phyloP scores from a whole-genome alignment of 2,113 vertebrate genomes.

The Albula goreensis region DNA sequence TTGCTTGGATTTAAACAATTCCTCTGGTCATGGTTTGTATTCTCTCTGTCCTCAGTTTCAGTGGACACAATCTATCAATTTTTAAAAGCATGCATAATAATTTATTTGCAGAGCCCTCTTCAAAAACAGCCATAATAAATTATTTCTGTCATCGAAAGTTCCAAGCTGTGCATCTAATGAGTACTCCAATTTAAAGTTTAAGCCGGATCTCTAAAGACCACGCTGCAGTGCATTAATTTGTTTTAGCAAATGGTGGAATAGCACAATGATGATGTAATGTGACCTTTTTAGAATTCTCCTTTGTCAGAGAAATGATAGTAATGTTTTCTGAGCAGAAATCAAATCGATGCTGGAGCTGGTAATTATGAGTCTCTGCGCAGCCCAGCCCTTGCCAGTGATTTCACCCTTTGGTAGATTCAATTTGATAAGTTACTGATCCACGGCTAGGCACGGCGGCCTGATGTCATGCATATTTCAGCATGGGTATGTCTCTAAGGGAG shows the following conservation, averaged over 20 bases:
- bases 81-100: too few species aligned
- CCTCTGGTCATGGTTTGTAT: too few species aligned
- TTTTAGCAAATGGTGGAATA: background rate
- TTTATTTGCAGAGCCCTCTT: too few species aligned
- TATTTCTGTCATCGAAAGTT: too few species aligned
- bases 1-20: too few species aligned
- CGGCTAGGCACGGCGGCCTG: background rate
- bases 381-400: background rate
- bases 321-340: background rate
- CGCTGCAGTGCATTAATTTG: background rate
- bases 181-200: background rate
- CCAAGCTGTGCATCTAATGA: background rate
- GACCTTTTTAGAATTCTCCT: background rate
- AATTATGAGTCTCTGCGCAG: background rate
- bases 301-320: background rate
- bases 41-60: too few species aligned
- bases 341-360: background rate
- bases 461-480: background rate
- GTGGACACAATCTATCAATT: too few species aligned
- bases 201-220: background rate
- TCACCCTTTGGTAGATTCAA: background rate
- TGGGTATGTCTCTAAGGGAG: background rate
- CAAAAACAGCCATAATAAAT: too few species aligned
- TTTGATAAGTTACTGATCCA: conserved; percentile 1
- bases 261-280: background rate